Conservation (phyloP, 2,113 vertebrate genomes). For the Orthonyx spaldingii region DNA sequence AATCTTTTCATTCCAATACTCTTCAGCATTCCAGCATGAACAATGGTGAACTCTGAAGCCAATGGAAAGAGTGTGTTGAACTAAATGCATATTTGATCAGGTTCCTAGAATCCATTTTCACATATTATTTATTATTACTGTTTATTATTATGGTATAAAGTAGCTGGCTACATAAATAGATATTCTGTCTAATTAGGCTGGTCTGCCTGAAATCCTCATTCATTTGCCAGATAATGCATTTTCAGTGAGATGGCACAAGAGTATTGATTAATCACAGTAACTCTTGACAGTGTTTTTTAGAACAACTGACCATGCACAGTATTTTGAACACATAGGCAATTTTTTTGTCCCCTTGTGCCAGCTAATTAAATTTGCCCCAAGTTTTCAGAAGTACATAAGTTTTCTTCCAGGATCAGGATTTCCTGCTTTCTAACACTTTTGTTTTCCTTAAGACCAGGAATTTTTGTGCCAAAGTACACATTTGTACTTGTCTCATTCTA, state of each 20-base stretch:
- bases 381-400: neutral
- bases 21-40: neutral
- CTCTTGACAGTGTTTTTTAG: neutral
- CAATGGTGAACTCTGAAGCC: neutral
- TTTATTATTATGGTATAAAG: neutral
- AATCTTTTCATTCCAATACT: neutral
- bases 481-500: neutral
- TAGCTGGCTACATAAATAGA: neutral
- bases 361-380: neutral
- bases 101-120: slow-evolving; percentile 7
- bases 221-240: neutral
- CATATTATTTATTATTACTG: neutral
- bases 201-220: neutral
- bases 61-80: neutral
- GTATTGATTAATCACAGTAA: neutral
- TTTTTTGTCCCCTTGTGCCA: neutral
- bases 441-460: neutral
- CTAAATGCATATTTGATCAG: neutral
- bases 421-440: neutral
- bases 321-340: neutral
- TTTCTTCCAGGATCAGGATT: neutral
- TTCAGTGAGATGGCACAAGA: neutral
- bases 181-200: neutral
- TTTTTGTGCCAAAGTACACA: neutral
- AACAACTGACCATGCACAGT: neutral